phyloP scores from a whole-genome alignment of 2,113 vertebrate species.

The Rhynchopsitta pachyrhyncha region DNA sequence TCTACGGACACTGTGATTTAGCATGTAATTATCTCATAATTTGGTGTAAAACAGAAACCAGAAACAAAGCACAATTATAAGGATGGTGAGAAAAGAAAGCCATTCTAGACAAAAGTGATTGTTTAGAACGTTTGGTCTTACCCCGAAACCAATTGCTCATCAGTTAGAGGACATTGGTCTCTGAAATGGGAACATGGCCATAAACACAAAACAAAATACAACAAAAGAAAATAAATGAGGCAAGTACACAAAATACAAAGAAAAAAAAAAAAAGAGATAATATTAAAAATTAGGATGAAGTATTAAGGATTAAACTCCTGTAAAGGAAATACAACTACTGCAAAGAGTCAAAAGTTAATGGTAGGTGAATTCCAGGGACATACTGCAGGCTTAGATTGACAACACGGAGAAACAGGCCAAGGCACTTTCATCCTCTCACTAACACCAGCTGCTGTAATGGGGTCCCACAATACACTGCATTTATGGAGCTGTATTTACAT shows the following conservation, averaged over 20 bases:
- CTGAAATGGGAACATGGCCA: constrained; percentile 92
- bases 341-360: constrained; percentile 10
- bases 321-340: constrained; percentile 2
- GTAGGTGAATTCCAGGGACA: not conserved
- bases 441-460: not conserved
- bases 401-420: not conserved
- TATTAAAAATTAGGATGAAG: constrained; percentile 50
- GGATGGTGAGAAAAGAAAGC: constrained; percentile 68
- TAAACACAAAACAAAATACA: constrained; percentile 76
- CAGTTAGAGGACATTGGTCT: constrained; percentile 90
- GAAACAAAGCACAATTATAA: constrained; percentile 70
- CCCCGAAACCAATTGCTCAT: constrained; percentile 95
- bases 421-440: not conserved
- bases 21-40: constrained; percentile 56
- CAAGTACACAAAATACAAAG: constrained; percentile 51
- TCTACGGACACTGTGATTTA: constrained; percentile 34
- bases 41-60: constrained; percentile 57
- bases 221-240: constrained; percentile 67
- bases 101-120: constrained; percentile 80
- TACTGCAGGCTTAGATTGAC: not conserved
- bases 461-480: not conserved
- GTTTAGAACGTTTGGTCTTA: constrained; percentile 87
- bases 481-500: not conserved
- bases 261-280: constrained; percentile 21
- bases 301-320: not conserved